phyloP scores from a whole-genome alignment of 2,888 invertebrate genomes.

The Anarsia innoxiella region DNA sequence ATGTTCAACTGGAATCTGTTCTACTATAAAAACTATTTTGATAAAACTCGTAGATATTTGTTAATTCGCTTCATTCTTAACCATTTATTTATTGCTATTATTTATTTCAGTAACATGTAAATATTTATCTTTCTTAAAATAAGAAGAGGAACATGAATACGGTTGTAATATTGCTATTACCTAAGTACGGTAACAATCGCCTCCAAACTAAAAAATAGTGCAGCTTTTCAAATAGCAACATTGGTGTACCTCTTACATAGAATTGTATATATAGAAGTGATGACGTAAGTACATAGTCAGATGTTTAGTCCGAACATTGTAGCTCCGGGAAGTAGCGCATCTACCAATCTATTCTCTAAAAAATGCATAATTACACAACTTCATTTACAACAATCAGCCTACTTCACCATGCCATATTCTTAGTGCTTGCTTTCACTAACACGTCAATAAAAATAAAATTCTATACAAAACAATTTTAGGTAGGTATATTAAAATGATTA shows the following conservation, averaged over 20 bases:
- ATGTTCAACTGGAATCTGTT: conserved; percentile 61
- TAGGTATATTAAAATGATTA: too few species aligned
- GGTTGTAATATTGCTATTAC: conserved; percentile 70
- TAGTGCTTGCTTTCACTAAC: conserved; percentile 18
- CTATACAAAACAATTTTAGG: background rate
- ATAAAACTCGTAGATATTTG: conserved; percentile 73
- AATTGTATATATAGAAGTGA: too few species aligned
- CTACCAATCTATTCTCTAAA: conserved; percentile 70
- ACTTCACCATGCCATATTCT: too few species aligned
- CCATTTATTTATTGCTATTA: conserved; percentile 71
- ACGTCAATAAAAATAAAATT: background rate
- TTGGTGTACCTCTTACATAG: conserved; percentile 34
- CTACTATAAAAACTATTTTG: conserved; percentile 73
- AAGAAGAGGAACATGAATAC: conserved; percentile 76
- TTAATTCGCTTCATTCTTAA: conserved; percentile 63
- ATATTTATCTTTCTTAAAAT: conserved; percentile 75
- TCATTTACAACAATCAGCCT: conserved; percentile 21
- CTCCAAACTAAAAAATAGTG: conserved; percentile 63
- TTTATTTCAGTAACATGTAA: conserved; percentile 71
- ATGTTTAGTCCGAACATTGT: conserved; percentile 40
- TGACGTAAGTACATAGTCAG: conserved; percentile 19
- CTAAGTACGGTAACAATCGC: conserved; percentile 68
- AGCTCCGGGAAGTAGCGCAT: conserved; percentile 70
- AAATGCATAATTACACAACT: conserved; percentile 43
- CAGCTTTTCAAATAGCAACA: conserved; percentile 75